Conservation (phyloP, 2,113 vertebrate genomes). For the Mola mola region DNA sequence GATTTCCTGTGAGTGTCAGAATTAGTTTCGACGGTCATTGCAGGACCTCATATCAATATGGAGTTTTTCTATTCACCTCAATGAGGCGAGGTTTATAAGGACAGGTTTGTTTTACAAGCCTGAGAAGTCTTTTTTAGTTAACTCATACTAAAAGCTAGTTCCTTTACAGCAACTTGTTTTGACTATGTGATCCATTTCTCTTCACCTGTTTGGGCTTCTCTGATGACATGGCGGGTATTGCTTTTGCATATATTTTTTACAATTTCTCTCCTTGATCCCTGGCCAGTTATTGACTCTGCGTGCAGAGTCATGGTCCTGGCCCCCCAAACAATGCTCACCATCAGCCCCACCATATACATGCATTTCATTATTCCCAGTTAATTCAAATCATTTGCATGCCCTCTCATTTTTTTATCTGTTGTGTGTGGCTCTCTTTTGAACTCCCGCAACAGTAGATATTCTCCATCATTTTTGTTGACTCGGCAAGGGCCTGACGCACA, state of each 20-base stretch:
- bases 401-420: too few species aligned
- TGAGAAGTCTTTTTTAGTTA: slow-evolving; percentile 5
- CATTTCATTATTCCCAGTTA: too few species aligned
- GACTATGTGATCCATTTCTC: slow-evolving; percentile 20
- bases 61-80: slow-evolving; percentile 38
- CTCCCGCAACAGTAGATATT: slow-evolving; percentile 22
- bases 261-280: slow-evolving; percentile 66
- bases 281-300: slow-evolving; percentile 59
- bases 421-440: slow-evolving; percentile 7
- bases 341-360: slow-evolving; percentile 16
- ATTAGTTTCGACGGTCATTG: slow-evolving; percentile 43
- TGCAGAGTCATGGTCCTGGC: slow-evolving; percentile 50
- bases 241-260: slow-evolving; percentile 78
- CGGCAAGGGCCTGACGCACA: slow-evolving; percentile 47
- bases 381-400: too few species aligned
- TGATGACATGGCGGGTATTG: slow-evolving; percentile 55
- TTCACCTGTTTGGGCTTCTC: slow-evolving; percentile 40
- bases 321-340: slow-evolving; percentile 69
- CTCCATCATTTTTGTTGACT: slow-evolving; percentile 37
- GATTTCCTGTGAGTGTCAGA: slow-evolving; percentile 64
- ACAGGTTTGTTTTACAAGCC: slow-evolving; percentile 4
- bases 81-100: slow-evolving; percentile 11
- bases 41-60: slow-evolving; percentile 45
- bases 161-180: slow-evolving; percentile 22
- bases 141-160: slow-evolving; percentile 4